phyloP scores from a whole-genome alignment of 2,797 vertebrate species.

The Orestias chungarensis region DNA sequence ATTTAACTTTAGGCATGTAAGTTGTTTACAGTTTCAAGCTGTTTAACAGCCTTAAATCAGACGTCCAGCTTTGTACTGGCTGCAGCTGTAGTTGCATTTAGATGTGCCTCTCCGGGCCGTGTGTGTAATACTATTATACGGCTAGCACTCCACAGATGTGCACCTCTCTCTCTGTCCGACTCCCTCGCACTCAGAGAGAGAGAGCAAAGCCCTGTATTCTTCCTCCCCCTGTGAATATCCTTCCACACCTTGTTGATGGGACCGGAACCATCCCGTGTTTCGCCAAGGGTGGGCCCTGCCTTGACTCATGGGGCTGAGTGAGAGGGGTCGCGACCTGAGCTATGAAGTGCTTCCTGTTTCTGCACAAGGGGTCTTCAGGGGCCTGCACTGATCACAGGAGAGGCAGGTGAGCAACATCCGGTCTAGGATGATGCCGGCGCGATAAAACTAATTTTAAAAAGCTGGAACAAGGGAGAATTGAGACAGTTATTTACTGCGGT shows the following conservation, averaged over 20 bases:
- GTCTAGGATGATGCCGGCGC: constrained; percentile 54
- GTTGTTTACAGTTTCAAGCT: constrained; percentile 10
- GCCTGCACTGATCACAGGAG: constrained; percentile 68
- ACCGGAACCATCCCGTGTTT: constrained; percentile 74
- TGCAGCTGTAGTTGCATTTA: constrained; percentile 74
- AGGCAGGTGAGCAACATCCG: constrained; percentile 57
- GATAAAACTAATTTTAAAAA: constrained; percentile 65
- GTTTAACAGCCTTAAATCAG: constrained; percentile 22
- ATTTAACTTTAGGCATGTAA: constrained; percentile 1
- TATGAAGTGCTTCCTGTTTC: constrained; percentile 81
- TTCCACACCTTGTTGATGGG: constrained; percentile 78
- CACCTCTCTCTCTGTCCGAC: constrained; percentile 36
- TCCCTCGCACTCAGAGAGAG: constrained; percentile 37
- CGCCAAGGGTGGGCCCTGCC: constrained; percentile 71
- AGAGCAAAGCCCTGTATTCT: constrained; percentile 16
- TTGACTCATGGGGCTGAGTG: constrained; percentile 76
- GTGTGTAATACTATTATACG: constrained; percentile 76
- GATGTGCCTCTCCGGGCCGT: constrained; percentile 52
- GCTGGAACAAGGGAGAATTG: constrained; percentile 38
- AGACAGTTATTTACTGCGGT: constrained; percentile 51
- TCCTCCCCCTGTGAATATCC: constrained; percentile 53
- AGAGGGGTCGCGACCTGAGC: constrained; percentile 76
- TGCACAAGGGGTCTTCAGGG: constrained; percentile 72
- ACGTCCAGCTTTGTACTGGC: constrained; percentile 58
- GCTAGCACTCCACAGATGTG: constrained; percentile 81